Conservation (phyloP, 35 echinoderm and acorn worm species). For the Anneissia japonica region DNA sequence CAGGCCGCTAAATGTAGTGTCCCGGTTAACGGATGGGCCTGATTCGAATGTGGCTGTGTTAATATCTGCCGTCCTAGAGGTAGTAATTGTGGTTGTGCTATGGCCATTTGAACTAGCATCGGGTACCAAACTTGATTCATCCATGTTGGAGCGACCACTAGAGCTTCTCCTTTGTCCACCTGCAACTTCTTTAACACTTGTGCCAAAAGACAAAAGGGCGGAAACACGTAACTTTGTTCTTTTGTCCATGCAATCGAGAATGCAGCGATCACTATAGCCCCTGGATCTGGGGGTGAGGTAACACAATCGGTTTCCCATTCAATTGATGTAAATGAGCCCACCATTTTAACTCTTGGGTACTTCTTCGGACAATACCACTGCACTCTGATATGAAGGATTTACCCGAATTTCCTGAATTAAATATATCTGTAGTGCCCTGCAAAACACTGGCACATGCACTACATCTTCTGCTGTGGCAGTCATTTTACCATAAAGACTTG, state of each 20-base stretch:
- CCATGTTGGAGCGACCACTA: constrained; percentile 19
- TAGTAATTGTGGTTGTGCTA: background rate
- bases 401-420: constrained; percentile 13
- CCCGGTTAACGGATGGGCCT: background rate
- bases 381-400: constrained; percentile 11
- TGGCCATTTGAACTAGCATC: background rate
- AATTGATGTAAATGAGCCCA: constrained; percentile 1
- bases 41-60: background rate
- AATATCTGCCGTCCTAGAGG: background rate
- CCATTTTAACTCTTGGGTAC: constrained; percentile 21
- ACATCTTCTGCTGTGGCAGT: constrained; percentile 17
- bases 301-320: constrained; percentile 18
- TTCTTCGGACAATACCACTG: background rate
- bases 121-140: constrained; percentile 7
- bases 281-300: constrained; percentile 4
- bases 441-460: constrained; percentile 18
- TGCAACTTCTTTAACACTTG: background rate
- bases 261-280: background rate
- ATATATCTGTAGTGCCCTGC: constrained; percentile 2
- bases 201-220: background rate
- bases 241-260: constrained; percentile 1
- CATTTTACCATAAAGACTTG: constrained; percentile 9
- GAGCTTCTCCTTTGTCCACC: background rate
- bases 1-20: background rate
- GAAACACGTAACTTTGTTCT: background rate